Conservation (phyloP, 2,113 vertebrate genomes). For the Heloderma charlesbogerti region DNA sequence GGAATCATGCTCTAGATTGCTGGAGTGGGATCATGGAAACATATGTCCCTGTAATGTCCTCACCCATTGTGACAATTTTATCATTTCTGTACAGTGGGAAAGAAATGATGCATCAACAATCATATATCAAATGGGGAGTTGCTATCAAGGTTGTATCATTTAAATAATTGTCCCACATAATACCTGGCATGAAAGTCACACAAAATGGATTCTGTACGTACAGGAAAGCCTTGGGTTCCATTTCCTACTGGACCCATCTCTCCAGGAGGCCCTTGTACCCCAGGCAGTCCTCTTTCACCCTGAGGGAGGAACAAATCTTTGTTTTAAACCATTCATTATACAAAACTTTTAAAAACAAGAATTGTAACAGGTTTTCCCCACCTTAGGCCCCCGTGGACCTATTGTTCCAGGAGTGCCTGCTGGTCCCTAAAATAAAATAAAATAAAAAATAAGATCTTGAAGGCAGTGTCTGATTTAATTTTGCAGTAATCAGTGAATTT, state of each 20-base stretch:
- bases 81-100: not conserved
- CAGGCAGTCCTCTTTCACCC: slow-evolving; percentile 95
- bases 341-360: slow-evolving; percentile 9
- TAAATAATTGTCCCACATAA: not conserved
- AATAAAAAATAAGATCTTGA: slow-evolving; percentile 16
- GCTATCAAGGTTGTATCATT: not conserved
- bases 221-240: slow-evolving; percentile 82
- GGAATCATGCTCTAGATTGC: not conserved
- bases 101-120: not conserved
- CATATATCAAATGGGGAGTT: not conserved
- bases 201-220: slow-evolving; percentile 78
- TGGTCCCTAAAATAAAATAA: slow-evolving; percentile 77
- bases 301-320: slow-evolving; percentile 65
- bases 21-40: not conserved
- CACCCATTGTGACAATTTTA: not conserved
- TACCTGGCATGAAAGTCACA: not conserved
- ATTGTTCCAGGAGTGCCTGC: slow-evolving; percentile 79
- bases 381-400: slow-evolving; percentile 95
- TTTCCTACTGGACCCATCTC: slow-evolving; percentile 88
- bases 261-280: slow-evolving; percentile 89
- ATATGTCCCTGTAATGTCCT: not conserved
- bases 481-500: slow-evolving; percentile 4
- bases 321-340: not conserved
- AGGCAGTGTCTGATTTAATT: not conserved
- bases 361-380: slow-evolving; percentile 62